Evolutionary conservation across 2,113 vertebrate species (phyloP).

Genomic region (Donacobius atricapilla): DNA sequence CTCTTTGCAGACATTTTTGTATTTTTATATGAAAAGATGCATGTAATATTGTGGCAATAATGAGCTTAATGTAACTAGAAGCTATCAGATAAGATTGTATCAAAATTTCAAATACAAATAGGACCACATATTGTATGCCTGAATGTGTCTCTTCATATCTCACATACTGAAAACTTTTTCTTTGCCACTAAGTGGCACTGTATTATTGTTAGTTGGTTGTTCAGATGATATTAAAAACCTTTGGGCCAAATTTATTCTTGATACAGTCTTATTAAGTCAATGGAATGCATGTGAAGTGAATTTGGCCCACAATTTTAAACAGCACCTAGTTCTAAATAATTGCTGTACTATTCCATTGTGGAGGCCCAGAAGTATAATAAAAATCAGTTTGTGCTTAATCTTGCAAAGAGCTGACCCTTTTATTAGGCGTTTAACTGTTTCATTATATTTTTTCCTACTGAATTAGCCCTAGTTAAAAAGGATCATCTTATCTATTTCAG

Average conservation of each 20-base stretch:
- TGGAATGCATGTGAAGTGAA: not conserved
- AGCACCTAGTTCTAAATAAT: not conserved
- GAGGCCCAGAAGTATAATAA: not conserved
- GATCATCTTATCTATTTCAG: conserved; percentile 67
- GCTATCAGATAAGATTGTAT: conserved; percentile 59
- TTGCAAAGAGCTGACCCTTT: conserved; percentile 53
- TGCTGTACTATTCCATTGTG: not conserved
- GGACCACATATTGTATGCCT: conserved; percentile 18
- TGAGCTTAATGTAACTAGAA: conserved; percentile 73
- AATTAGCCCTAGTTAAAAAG: conserved; percentile 70
- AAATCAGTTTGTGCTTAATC: conserved; percentile 19
- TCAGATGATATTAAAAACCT: conserved; percentile 14
- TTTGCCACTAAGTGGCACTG: conserved; percentile 72
- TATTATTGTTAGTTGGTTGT: conserved; percentile 53
- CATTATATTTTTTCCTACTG: conserved; percentile 61
- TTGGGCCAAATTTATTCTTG: conserved; percentile 39
- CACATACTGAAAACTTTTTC: conserved; percentile 5
- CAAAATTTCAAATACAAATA: conserved; percentile 67
- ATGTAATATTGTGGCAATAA: conserved; percentile 71
- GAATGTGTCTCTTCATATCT: not conserved
- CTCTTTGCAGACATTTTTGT: conserved; percentile 65
- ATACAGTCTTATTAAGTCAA: not conserved
- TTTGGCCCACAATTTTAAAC: conserved; percentile 2
- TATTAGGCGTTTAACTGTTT: conserved; percentile 61
- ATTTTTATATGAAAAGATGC: conserved; percentile 66